These are phyloP conservation scores for Dinocampus coccinellae DNA, from an alignment of 2,888 invertebrate species.

Conservation along the genomic window DNA sequence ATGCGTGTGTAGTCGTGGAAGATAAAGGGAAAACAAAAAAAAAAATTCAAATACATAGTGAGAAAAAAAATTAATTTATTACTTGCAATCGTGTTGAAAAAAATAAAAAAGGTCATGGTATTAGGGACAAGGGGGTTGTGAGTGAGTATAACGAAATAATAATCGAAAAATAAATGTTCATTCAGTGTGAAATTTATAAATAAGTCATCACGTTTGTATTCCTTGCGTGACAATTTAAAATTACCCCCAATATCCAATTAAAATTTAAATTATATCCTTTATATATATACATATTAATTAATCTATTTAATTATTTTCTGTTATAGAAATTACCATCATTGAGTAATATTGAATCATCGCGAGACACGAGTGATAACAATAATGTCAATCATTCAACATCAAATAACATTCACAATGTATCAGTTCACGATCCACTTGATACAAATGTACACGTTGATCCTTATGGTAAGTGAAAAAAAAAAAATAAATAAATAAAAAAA, in stretches of 20 bases:
- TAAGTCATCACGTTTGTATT: too few species aligned
- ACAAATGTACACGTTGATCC: constrained; percentile 59
- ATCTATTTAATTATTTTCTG: constrained; percentile 18
- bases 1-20: background rate
- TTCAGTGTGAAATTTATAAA: too few species aligned
- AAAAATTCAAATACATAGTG: background rate
- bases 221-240: too few species aligned
- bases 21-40: background rate
- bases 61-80: constrained; percentile 25
- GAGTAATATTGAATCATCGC: constrained; percentile 62
- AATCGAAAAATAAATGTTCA: constrained; percentile 33
- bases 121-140: background rate
- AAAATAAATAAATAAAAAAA: background rate
- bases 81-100: background rate
- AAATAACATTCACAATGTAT: constrained; percentile 64
- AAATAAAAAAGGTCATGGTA: too few species aligned
- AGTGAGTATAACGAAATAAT: constrained; percentile 15
- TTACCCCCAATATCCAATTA: too few species aligned
- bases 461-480: constrained; percentile 50
- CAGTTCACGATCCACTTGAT: constrained; percentile 62
- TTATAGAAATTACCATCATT: constrained; percentile 64
- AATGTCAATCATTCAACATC: constrained; percentile 65
- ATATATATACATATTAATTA: background rate
- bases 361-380: constrained; percentile 65
- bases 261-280: background rate